Evolutionary conservation across 2,113 vertebrate genomes (phyloP), one percentile per base, ranked within the genome.

Genomic region (Psephotus haematonotus): DNA sequence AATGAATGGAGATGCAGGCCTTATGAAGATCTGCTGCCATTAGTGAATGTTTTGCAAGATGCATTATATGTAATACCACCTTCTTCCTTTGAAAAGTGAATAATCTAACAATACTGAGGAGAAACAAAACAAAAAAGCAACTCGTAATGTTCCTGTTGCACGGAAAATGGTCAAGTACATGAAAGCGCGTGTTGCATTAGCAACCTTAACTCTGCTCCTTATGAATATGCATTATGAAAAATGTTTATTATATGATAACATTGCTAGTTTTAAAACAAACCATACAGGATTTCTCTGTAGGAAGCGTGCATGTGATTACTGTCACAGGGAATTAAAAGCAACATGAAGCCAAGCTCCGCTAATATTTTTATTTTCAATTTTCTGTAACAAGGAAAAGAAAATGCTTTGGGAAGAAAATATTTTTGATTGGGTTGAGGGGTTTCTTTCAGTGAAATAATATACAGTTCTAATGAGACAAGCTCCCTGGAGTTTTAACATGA

Each of bases 191-290:
- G n/a, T 72, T 92, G 57, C n/a, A 69, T 94, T 92, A 85, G 86
- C 63, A 89, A 41, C 63, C 59, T 82, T 82, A 88, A 63, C 33
- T 93, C 55, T 65, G 31, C 44, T 90, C 28, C 49, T 90, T 91
- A 85, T 82, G 59, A 88, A 82, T 94, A 77, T 82, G 63, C 68
- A 63, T 44, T 74, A 27, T 35, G 69, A 82, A 82, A 82, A 94
- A 82, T 52, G 49, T 86, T 90, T 93, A 67, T 88, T 95, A 24
- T 76, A 44, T 82, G 57, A 59, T 85, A 79, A 91, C 87, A 86
- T 59, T 85, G 67, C 70, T 77, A 77, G 90, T 74, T 90, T 94
- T 95, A 90, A 93, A 95, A 94, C 76, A 95, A 95, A 91, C 75
- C 17, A 10, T 74, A 19, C 64, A n/a, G 22, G 70, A 57, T 95